These are phyloP conservation scores for Sycophaga agraensis DNA, from an alignment of 1,140 invertebrate genomes.

Conservation along the genomic window DNA sequence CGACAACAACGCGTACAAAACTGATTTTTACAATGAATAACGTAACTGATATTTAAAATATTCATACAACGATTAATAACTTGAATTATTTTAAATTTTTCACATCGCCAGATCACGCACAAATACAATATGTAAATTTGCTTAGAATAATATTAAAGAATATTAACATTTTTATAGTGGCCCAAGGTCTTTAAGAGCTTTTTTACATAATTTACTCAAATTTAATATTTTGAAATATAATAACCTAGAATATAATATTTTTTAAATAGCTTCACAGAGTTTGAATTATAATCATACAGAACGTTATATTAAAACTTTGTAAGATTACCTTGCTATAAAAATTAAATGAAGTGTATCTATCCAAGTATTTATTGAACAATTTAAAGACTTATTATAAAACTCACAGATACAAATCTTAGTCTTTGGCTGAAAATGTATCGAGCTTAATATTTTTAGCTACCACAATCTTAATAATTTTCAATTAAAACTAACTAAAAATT, in stretches of 20 bases:
- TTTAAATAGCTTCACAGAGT: background rate
- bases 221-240: background rate
- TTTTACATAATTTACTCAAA: background rate
- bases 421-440: constrained; percentile 24
- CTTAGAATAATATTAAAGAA: background rate
- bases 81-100: background rate
- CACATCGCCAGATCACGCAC: too few relatives aligned
- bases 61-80: background rate
- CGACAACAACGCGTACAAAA: constrained; percentile 9
- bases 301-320: too few relatives aligned
- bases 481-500: background rate
- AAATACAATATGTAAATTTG: background rate
- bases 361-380: background rate
- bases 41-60: background rate
- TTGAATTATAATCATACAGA: background rate
- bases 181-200: background rate
- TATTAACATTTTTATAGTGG: too few relatives aligned
- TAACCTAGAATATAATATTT: background rate
- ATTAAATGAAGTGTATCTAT: background rate
- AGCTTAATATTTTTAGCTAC: background rate
- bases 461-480: background rate
- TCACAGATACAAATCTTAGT: constrained; percentile 5
- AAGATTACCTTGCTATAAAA: too few relatives aligned
- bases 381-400: background rate
- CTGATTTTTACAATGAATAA: background rate